These are phyloP conservation scores for Anser brachyrhynchus DNA, from an alignment of 2,113 vertebrate species.

Conservation along the genomic window DNA sequence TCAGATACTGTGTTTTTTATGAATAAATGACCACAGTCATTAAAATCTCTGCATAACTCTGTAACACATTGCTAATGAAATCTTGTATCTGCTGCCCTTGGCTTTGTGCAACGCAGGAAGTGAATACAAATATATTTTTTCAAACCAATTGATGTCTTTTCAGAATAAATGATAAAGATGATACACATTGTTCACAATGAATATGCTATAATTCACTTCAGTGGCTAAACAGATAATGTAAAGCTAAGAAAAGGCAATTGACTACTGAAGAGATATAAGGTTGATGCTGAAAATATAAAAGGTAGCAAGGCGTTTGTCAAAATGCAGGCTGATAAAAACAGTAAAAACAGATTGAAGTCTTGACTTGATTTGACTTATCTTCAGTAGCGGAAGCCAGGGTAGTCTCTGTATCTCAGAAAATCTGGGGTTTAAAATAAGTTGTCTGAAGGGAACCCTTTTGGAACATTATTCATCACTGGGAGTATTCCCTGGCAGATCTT, in stretches of 20 bases:
- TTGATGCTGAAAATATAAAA: conserved; percentile 76
- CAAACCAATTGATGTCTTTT: conserved; percentile 64
- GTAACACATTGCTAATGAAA: conserved; percentile 49
- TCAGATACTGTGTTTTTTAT: conserved; percentile 47
- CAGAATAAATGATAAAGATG: conserved; percentile 72
- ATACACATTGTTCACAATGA: conserved; percentile 74
- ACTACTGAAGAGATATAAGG: conserved; percentile 68
- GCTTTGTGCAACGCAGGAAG: conserved; percentile 50
- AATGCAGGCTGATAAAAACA: conserved; percentile 78
- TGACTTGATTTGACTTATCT: conserved; percentile 80
- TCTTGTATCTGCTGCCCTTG: conserved; percentile 42
- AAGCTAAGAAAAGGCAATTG: conserved; percentile 68
- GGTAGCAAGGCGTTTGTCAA: conserved; percentile 71
- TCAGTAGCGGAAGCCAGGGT: conserved; percentile 64
- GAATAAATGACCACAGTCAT: conserved; percentile 58
- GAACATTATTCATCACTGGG: conserved; percentile 68
- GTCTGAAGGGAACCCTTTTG: conserved; percentile 68
- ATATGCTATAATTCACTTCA: conserved; percentile 78
- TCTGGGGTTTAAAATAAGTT: conserved; percentile 76
- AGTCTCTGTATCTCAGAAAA: conserved; percentile 71
- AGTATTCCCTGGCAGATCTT: conserved; percentile 61
- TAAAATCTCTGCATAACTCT: conserved; percentile 56
- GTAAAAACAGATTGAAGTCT: conserved; percentile 76
- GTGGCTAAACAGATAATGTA: conserved; percentile 75
- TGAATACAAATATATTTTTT: conserved; percentile 59